Percentiles rank a stretch among this genome's conserved stretches.
phyloP scores from a whole-genome alignment of 2,797 vertebrate species.

The Sebastes elongatus region DNA sequence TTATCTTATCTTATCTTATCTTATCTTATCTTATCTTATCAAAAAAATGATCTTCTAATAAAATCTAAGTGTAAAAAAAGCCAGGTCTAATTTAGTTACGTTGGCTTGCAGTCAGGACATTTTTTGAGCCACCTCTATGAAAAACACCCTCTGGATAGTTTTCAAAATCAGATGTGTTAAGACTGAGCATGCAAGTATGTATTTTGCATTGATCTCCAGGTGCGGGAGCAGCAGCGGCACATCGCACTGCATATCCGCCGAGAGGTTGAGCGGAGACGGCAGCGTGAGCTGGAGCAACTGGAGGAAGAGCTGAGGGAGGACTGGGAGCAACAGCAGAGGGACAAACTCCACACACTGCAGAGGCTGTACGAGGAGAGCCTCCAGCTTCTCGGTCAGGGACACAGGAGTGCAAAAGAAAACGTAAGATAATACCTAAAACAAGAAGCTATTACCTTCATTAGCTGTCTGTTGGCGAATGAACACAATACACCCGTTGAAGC shows the following conservation, averaged over 20 bases:
- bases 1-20: too few species aligned
- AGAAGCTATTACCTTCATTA: background rate
- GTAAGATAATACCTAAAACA: constrained; percentile 71
- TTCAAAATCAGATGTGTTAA: background rate
- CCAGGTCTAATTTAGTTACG: too few species aligned
- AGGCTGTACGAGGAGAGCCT: constrained; percentile 86
- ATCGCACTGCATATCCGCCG: constrained; percentile 88
- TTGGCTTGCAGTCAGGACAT: background rate
- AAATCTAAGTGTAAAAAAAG: too few species aligned
- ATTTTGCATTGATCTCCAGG: constrained; percentile 72
- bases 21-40: too few species aligned
- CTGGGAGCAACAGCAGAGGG: constrained; percentile 86
- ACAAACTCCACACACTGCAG: constrained; percentile 85
- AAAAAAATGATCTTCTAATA: too few species aligned
- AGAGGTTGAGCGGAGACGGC: constrained; percentile 86
- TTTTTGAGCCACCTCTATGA: background rate
- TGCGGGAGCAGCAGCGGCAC: constrained; percentile 91
- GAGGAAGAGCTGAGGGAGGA: constrained; percentile 82
- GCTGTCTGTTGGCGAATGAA: background rate
- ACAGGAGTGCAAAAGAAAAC: constrained; percentile 89
- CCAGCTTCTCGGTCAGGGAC: constrained; percentile 86
- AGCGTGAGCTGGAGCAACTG: constrained; percentile 83
- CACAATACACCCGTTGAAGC: background rate
- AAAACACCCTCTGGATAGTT: too few species aligned
- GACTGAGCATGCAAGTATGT: background rate